Base-by-base conservation (phyloP, 2,888 invertebrate species). In the Drosophila macrospina region DNA sequence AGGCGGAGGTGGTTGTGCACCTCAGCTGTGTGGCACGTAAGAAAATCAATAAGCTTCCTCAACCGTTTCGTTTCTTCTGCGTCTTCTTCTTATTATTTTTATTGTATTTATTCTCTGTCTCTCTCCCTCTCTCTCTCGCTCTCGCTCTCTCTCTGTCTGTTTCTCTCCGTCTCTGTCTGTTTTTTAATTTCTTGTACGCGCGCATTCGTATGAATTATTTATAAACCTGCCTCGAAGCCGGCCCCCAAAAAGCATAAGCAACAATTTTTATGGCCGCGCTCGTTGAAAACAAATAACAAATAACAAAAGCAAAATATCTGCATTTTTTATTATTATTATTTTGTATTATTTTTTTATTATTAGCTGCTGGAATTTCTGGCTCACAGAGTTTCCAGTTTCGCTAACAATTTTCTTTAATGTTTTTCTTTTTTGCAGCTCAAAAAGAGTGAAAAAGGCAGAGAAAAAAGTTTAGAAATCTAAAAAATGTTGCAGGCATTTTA, bases 41-140 rank as follows among this genome's bases (percentile, higher is more conserved):
- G 69, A 83, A 85, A 85, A 85, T 85, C 85, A 88, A 85, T 85
- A 88, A 78, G 78, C 80, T 75, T 77, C 78, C 79, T 74, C 75
- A 48, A 75, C 59, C 62, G 57, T 78, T 74, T 52, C 61, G 55
- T 63, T 55, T 34, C 48, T 13, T 13, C 28, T 34, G 39, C 0
- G 42, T 36, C 20, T 45, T 51, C 7, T 56, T 52, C 13, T 47
- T 50, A 7, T 50, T 41, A 32, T 47, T 7, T 39, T 32, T 41
- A 41, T 41, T 41, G 41, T 20, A 48, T 65, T 34, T 48, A 50
- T 63, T 50, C 42, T 56, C 52, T 26, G 37, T n/a, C 52, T 26
- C 42, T n/a, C 3, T 20, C 13, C 15, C 11, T 37, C 15, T 24
- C 26, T 60, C 20, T 3, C 11, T 41, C 41, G 61, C 45, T 66